Evolutionary conservation across 2,797 vertebrate genomes (phyloP).

Genomic region (Falco biarmicus): DNA sequence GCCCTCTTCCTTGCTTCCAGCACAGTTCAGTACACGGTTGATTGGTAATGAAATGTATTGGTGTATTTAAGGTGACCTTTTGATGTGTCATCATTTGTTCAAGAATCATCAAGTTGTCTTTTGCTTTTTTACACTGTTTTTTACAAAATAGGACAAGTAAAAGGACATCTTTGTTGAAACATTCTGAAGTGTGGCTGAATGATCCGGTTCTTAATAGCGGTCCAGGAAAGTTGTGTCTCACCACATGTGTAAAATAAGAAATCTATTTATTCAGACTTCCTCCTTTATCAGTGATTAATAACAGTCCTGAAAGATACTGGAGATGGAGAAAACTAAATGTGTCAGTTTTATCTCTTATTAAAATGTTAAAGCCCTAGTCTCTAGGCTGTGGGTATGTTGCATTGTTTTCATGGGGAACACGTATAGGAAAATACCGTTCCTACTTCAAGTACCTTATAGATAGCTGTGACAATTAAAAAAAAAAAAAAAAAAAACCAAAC

Average conservation of each 20-base stretch:
- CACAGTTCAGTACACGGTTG: background rate
- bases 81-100: background rate
- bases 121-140: background rate
- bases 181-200: background rate
- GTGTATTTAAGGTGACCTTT: background rate
- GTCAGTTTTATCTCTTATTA: background rate
- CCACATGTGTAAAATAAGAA: background rate
- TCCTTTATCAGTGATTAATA: background rate
- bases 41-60: background rate
- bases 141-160: background rate
- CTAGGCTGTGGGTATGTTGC: background rate
- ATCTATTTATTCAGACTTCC: background rate
- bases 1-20: background rate
- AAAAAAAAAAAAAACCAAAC: no score
- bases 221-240: background rate
- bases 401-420: background rate
- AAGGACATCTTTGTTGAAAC: background rate
- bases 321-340: background rate
- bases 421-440: background rate
- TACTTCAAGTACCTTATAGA: background rate
- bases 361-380: background rate
- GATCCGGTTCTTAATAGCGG: background rate
- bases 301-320: background rate
- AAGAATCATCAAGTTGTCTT: background rate
- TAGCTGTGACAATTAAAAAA: background rate